phyloP scores from a whole-genome alignment of 2,113 vertebrate genomes.

The Lasiurus borealis region DNA sequence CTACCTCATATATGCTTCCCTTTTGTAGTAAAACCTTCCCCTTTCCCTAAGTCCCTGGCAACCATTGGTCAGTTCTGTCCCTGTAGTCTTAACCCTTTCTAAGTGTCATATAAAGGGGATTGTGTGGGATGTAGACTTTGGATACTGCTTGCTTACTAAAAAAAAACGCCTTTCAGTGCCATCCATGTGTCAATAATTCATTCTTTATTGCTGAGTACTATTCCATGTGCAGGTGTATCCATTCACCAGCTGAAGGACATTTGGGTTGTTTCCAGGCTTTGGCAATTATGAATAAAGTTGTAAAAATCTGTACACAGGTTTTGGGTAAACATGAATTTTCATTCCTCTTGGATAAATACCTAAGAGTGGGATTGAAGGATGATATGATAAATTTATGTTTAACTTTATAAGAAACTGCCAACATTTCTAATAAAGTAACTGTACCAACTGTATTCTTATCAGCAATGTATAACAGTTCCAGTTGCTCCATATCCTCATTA shows the following conservation, averaged over 20 bases:
- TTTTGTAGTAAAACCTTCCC: neutral
- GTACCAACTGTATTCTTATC: neutral
- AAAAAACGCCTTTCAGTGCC: neutral
- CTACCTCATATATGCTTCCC: neutral
- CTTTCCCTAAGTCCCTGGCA: neutral
- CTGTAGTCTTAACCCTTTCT: neutral
- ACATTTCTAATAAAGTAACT: neutral
- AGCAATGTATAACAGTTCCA: neutral
- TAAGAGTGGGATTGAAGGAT: neutral
- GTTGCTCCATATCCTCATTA: neutral
- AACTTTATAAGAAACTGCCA: neutral
- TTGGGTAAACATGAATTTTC: neutral
- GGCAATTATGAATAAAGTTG: neutral
- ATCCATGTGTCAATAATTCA: neutral
- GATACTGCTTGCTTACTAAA: neutral
- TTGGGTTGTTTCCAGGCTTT: neutral
- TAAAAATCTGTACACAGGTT: neutral
- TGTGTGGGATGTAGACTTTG: neutral
- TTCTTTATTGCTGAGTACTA: neutral
- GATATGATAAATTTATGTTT: neutral
- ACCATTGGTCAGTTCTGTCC: neutral
- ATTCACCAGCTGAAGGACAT: neutral
- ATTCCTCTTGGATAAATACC: constrained; percentile 15
- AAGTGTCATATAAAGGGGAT: neutral
- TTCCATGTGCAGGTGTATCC: neutral